Evolutionary conservation across 2,797 vertebrate genomes (phyloP), one percentile per base, ranked within the genome.

Genomic region (Lates japonicus): DNA sequence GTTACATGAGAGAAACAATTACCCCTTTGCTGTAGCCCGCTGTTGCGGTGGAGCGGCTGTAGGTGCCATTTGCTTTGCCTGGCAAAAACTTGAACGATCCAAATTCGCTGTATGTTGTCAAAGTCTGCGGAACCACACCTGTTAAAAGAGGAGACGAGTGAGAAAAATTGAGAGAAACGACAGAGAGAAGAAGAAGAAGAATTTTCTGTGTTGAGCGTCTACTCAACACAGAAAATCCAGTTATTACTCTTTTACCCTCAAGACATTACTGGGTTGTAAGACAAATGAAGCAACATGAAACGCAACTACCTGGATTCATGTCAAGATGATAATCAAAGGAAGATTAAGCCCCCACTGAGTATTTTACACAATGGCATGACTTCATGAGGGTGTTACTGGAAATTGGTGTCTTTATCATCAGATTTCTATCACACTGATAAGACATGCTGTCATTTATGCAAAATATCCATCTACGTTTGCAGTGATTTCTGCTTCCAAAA

Each of bases 71-170:
- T 7, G 75, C 4, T 54, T 88, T 94, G 62, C 74, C 3, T 8
- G 94, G 91, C 42, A 84, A 48, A 74, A 92, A 95, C 89, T 81
- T 93, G 92, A 94, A 95, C 0, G 68, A 10, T 60, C 77, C 81
- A 67, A 90, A 92, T 29, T 95, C 92, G n/a, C 35, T 5, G 39
- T 35, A 25, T 31, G 4, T 12, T 2, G 57, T 4, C 8, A 19
- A 33, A 31, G 7, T 1, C 5, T 29, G 61, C 0, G 74, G 10
- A 54, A 46, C 17, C 58, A 22, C 2, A 58, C 29, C 93, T 94
- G 89, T 70, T 29, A 11, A 73, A 79, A 81, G 68, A 85, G 8
- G 4, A 78, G 35, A 82, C 0, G 9, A 2, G 7, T 35, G 33
- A 70, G 6, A n/a, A n/a, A n/a, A n/a, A n/a, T n/a, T n/a, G n/a